Evolutionary conservation across 1,140 invertebrate species (phyloP).

Genomic region (Drusus annulatus): DNA sequence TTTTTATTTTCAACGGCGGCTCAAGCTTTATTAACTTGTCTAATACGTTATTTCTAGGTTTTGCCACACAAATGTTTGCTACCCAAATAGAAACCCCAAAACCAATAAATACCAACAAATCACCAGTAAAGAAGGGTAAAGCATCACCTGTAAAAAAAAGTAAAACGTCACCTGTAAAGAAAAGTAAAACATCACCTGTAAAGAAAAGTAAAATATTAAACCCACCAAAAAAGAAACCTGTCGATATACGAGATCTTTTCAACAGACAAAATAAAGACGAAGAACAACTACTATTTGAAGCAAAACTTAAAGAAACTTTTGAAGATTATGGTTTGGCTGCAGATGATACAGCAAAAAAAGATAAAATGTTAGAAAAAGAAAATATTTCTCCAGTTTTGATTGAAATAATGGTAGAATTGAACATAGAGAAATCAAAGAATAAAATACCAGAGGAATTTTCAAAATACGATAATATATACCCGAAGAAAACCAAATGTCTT

Average conservation of each 20-base stretch:
- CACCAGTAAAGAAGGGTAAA: no score
- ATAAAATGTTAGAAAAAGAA: slow-evolving; percentile 42
- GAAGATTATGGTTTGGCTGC: slow-evolving; percentile 46
- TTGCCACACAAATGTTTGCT: slow-evolving; percentile 13
- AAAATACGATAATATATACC: background rate
- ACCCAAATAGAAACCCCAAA: no score
- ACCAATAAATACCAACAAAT: no score
- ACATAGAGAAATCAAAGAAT: slow-evolving; percentile 60
- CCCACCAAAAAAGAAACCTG: slow-evolving; percentile 62
- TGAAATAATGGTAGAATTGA: slow-evolving; percentile 66
- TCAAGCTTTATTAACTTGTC: no score
- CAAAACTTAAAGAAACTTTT: slow-evolving; percentile 52
- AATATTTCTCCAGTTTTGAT: slow-evolving; percentile 62
- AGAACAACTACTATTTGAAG: slow-evolving; percentile 51
- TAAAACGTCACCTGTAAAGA: no score
- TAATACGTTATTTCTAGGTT: slow-evolving; percentile 9
- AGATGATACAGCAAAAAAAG: slow-evolving; percentile 30
- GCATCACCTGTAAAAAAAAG: no score
- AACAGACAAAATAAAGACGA: slow-evolving; percentile 67
- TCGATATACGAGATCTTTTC: slow-evolving; percentile 68
- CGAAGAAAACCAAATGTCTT: background rate
- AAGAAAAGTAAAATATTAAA: slow-evolving; percentile 52
- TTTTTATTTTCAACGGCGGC: no score
- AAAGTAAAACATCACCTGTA: background rate
- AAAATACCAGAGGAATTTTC: slow-evolving; percentile 40